Base-by-base conservation (phyloP, 2,113 vertebrate genomes). In the Lipophrys pholis region DNA sequence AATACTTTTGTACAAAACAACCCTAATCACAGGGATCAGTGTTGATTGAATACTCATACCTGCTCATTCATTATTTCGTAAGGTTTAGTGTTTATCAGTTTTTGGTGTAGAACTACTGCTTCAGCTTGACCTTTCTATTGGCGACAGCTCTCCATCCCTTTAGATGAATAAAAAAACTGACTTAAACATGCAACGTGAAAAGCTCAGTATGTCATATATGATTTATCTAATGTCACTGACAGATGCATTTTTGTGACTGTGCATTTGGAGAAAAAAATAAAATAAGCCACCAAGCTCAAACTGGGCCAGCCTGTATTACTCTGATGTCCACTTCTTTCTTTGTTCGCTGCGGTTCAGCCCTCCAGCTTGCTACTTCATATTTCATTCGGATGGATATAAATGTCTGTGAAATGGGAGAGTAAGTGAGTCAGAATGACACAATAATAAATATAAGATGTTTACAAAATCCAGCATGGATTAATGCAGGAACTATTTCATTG, bases 121-220 rank as follows among this genome's bases (percentile, higher is more conserved):
- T 7, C 40, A 1, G n/a, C 40, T 43, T 58, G 62, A 62, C 60
- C 72, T 77, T 35, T 78, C 35, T 57, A 6, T 16, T 50, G 43
- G 15, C 67, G 42, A 36, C 30, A 73, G 40, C 17, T 35, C 15
- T 35, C 41, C 42, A 61, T 74, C 54, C 55, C 61, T 36, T 55
- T 15, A 56, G 48, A 63, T n/a, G 82, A 76, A 78, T 75, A 78
- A n/a, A 73, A 73, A 73, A 69, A 38, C 58, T 68, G 50, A 50
- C 76, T 54, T 65, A 30, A 5, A 69, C 40, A 11, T 30, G 21
- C 43, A 40, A 5, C 36, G 49, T 0, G 10, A 65, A 43, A 72
- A 39, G 30, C 63, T 21, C 6, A 73, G 30, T 53, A 10, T 61
- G 21, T 63, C 51, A 15, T 57, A 42, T 49, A 39, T 62, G 73